phyloP scores from a whole-genome alignment of 2,888 invertebrate genomes.

The Osmoderma eremita region DNA sequence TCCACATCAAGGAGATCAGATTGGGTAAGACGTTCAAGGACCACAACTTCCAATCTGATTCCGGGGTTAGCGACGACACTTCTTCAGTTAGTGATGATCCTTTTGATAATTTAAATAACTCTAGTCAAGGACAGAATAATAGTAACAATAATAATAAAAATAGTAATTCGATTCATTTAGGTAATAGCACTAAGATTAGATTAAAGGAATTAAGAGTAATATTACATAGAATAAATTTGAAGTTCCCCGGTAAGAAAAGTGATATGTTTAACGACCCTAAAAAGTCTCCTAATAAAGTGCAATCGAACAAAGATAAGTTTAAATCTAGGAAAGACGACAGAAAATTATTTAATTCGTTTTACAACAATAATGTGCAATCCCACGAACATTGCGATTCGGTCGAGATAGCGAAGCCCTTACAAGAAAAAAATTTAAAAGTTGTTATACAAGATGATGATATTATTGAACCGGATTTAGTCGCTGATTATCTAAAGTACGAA shows the following conservation, averaged over 20 bases:
- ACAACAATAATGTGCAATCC: conserved; percentile 24
- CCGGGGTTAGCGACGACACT: not conserved
- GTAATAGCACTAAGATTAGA: conserved; percentile 45
- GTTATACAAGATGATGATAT: conserved; percentile 39
- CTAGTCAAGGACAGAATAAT: conserved; percentile 43
- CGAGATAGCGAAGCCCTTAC: conserved; percentile 14
- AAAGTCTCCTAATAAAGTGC: conserved; percentile 50
- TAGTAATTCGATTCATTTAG: conserved; percentile 3
- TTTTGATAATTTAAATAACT: conserved; percentile 21
- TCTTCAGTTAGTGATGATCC: conserved; percentile 26
- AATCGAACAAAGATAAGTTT: conserved; percentile 32
- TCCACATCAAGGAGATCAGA: not conserved
- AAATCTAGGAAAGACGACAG: conserved; percentile 20
- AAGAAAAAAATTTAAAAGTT: conserved; percentile 42
- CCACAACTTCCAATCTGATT: conserved; percentile 24
- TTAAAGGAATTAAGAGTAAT: conserved; percentile 45
- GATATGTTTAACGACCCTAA: conserved; percentile 46
- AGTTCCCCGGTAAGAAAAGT: conserved; percentile 39
- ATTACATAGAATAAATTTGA: conserved; percentile 39
- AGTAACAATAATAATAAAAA: not conserved
- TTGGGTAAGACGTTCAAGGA: conserved; percentile 11
- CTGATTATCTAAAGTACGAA: conserved; percentile 34
- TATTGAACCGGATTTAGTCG: conserved; percentile 35
- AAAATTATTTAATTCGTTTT: conserved; percentile 4
- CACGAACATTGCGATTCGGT: not conserved